Evolutionary conservation across 2,888 invertebrate genomes (phyloP).

Genomic region (Eupithecia vulgata): DNA sequence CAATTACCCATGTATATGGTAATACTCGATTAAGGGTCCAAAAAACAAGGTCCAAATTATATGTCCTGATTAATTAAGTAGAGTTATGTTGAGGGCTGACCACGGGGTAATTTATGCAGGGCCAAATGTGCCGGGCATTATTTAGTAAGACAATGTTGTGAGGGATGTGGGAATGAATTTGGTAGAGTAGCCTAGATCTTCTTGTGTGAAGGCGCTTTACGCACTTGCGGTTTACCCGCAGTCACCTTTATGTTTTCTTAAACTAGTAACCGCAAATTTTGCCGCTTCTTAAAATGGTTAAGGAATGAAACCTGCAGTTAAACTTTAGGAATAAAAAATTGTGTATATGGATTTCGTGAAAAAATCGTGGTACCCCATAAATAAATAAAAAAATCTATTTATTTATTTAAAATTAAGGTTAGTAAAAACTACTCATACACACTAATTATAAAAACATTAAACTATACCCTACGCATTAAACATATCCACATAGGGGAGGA

Average conservation of each 20-base stretch:
- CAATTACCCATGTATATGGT: not conserved
- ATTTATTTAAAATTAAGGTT: no score
- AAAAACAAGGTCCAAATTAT: constrained; percentile 42
- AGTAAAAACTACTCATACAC: no score
- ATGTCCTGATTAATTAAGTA: constrained; percentile 44
- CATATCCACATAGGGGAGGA: no score
- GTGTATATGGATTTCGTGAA: no score
- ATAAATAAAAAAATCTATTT: no score
- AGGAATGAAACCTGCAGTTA: no score
- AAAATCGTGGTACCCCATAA: no score
- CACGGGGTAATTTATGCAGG: constrained; percentile 44
- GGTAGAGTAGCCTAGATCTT: constrained; percentile 2
- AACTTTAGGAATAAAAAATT: no score
- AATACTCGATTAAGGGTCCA: constrained; percentile 15
- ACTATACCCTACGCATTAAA: no score
- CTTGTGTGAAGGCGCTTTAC: not conserved
- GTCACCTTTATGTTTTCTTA: not conserved
- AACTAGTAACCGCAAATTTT: not conserved
- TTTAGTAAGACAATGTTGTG: constrained; percentile 33
- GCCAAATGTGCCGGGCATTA: constrained; percentile 40
- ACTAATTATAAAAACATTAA: no score
- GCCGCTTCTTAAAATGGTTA: not conserved
- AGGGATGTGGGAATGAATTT: constrained; percentile 24
- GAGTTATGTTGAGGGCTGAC: constrained; percentile 43
- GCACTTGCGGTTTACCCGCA: not conserved